Conservation (phyloP, 2,888 invertebrate species). For the Sphinx pinastri region DNA sequence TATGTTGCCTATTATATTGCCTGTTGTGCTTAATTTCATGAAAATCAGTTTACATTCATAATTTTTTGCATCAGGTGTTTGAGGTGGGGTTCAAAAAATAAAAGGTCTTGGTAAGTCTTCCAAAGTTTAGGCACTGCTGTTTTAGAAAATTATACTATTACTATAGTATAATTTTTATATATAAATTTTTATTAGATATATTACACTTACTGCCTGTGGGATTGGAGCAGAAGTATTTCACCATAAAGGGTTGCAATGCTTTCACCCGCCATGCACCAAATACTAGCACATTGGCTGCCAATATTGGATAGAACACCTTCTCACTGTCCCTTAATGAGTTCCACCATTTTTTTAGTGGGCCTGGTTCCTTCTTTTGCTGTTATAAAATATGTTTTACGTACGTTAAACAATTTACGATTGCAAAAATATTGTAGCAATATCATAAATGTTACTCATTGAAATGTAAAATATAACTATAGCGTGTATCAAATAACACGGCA, state of each 20-base stretch:
- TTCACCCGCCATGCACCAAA: conserved; percentile 93
- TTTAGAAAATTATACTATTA: conserved; percentile 2
- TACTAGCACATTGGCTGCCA: conserved; percentile 90
- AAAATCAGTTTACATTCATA: too few species aligned
- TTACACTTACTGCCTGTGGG: conserved; percentile 88
- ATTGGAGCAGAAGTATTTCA: conserved; percentile 93
- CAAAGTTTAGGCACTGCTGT: conserved; percentile 10
- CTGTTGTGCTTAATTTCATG: too few species aligned
- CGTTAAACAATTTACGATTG: background rate
- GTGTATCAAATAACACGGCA: too few species aligned
- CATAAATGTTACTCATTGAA: too few species aligned
- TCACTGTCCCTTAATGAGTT: conserved; percentile 88
- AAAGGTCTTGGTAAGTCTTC: background rate
- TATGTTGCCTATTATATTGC: too few species aligned
- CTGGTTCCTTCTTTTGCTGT: conserved; percentile 58
- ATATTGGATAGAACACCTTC: conserved; percentile 91
- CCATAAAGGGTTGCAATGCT: conserved; percentile 88
- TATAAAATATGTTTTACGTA: background rate
- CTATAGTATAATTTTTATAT: background rate
- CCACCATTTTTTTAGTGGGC: conserved; percentile 87
- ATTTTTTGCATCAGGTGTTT: too few species aligned
- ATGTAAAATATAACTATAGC: too few species aligned
- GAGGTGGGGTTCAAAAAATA: too few species aligned
- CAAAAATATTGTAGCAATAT: background rate
- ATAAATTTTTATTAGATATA: background rate